Evolutionary conservation across 1,140 invertebrate genomes (phyloP).

Genomic region (Conus betulinus): DNA sequence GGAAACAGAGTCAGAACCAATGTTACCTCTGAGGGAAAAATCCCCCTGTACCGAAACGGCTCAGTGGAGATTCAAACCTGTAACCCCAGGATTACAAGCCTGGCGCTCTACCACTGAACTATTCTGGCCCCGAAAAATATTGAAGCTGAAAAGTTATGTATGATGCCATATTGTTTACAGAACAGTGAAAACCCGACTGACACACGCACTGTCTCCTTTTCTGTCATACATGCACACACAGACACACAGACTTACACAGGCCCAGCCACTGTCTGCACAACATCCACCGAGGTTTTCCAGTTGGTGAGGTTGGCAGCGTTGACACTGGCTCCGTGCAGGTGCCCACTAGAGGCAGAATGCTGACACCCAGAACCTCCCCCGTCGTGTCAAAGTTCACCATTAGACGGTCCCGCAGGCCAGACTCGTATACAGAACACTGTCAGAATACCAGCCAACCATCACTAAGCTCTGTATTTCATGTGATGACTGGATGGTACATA

Average conservation of each 20-base stretch:
- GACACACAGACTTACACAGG: slow-evolving; percentile 85
- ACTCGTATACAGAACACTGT: slow-evolving; percentile 81
- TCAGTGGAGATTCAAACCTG: no score
- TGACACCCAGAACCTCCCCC: slow-evolving; percentile 84
- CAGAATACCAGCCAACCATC: slow-evolving; percentile 45
- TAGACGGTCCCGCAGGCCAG: slow-evolving; percentile 83
- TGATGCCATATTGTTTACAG: no score
- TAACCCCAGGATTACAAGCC: no score
- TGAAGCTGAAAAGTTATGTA: no score
- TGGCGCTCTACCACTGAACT: no score
- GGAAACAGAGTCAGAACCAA: no score
- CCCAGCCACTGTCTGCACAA: slow-evolving; percentile 84
- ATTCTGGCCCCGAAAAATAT: no score
- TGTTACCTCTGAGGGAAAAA: no score
- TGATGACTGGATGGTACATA: background rate
- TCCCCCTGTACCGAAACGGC: no score
- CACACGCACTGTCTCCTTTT: no score
- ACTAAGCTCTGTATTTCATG: no score
- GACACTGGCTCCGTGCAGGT: slow-evolving; percentile 58
- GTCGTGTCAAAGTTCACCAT: slow-evolving; percentile 84
- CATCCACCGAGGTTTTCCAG: slow-evolving; percentile 85
- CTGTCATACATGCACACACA: background rate
- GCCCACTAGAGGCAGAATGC: slow-evolving; percentile 75
- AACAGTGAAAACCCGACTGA: no score
- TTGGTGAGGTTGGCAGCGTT: slow-evolving; percentile 70